Base-by-base conservation (phyloP, 1,140 invertebrate genomes). In the Caenorhabditis elegans region DNA sequence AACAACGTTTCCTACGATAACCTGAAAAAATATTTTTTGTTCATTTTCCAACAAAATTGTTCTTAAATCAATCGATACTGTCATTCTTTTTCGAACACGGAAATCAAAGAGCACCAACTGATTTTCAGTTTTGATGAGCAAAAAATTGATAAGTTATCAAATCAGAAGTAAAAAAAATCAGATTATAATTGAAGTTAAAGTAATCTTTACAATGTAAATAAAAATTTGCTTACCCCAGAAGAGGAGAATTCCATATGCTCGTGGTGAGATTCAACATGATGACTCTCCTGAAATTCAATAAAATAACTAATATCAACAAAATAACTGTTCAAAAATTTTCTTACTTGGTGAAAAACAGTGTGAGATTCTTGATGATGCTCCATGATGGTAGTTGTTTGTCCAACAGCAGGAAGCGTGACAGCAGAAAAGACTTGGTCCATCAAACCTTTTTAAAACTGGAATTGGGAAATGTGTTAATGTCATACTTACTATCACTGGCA, bases 1-100 rank as follows among this genome's bases (percentile, higher is more conserved):
- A 65, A 65, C 78, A 0, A 53, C 78, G 36, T 60, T 34, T n/a
- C 78, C 53, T 47, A 79, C 55, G 43, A 36, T 46, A 11, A 79
- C 51, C 34, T 79, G 31, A 19, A 60, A 4, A 2, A 53, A 19
- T 10, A 55, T n/a, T 19, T 79, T 28, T 24, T 17, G 5, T 6
- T 24, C 10, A 19, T 47, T 47, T 1, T 39, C 3, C 1, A 39
- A 19, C 26, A 55, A 8, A 5, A n/a, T 36, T 60, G 34, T 31
- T 34, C 15, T 6, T 17, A 31, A n/a, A n/a, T n/a, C n/a, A n/a
- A n/a, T n/a, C n/a, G n/a, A n/a, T n/a, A n/a, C n/a, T n/a, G n/a
- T n/a, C n/a, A n/a, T n/a, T n/a, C n/a, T n/a, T n/a, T n/a, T n/a
- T n/a, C n/a, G n/a, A n/a, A n/a, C n/a, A n/a, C n/a, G n/a, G n/a